Conservation (phyloP, 1,140 invertebrate species). For the Brachionus plicatilis region DNA sequence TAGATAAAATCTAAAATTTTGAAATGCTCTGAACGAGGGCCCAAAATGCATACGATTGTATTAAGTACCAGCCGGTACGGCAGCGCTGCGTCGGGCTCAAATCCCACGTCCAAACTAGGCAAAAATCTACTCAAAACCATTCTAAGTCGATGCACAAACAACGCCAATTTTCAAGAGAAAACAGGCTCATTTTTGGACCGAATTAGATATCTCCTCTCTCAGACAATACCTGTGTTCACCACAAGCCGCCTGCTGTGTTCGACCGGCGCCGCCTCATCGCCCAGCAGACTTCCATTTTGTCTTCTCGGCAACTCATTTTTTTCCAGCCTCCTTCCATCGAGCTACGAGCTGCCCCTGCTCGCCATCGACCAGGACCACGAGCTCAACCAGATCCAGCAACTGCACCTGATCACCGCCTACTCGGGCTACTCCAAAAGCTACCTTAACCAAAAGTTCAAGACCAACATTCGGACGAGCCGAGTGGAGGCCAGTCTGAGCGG, state of each 20-base stretch:
- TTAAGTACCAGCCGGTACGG: neutral
- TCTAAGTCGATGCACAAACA: neutral
- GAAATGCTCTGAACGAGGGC: neutral
- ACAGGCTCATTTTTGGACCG: neutral
- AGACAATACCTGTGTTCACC: neutral
- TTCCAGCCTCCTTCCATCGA: neutral
- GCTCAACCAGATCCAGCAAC: neutral
- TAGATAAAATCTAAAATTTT: neutral
- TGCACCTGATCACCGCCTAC: slow-evolving; percentile 1
- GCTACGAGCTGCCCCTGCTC: neutral
- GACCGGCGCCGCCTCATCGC: neutral
- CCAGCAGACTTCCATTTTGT: neutral
- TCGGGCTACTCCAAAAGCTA: neutral
- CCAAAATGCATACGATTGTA: neutral
- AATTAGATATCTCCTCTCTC: neutral
- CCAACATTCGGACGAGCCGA: neutral
- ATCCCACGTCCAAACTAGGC: neutral
- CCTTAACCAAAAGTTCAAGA: slow-evolving; percentile 1
- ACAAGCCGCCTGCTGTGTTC: neutral
- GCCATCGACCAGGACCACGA: neutral
- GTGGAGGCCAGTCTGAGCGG: neutral
- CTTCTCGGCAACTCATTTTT: neutral
- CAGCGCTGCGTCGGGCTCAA: neutral
- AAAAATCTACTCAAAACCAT: slow-evolving; percentile 21
- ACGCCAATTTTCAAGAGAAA: neutral